Evolutionary conservation across 1,140 invertebrate genomes (phyloP).

Genomic region (Calosoma granatense): DNA sequence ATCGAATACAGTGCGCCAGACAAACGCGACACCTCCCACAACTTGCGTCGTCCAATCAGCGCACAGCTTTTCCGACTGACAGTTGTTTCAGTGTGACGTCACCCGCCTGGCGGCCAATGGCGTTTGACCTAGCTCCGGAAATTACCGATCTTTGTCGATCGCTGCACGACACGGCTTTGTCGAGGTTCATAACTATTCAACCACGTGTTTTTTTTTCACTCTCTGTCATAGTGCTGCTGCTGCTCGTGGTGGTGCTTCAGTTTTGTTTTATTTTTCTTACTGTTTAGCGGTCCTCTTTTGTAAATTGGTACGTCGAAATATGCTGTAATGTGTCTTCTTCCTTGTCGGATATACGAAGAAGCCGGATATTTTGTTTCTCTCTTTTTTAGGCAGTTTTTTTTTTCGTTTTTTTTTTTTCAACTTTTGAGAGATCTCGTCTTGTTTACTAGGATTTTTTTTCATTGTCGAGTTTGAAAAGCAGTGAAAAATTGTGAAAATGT

Average conservation of each 20-base stretch:
- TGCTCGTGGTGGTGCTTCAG: no score
- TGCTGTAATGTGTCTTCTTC: no score
- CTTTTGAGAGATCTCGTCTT: no score
- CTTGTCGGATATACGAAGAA: neutral
- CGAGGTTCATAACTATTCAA: neutral
- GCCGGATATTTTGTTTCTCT: neutral
- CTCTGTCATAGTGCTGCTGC: neutral
- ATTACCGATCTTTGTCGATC: neutral
- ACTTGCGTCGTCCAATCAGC: neutral
- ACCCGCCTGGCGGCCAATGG: neutral
- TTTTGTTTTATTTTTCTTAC: neutral
- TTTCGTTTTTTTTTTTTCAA: no score
- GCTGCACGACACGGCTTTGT: neutral
- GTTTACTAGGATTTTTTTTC: no score
- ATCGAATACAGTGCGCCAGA: neutral
- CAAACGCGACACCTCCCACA: neutral
- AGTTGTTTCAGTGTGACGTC: neutral
- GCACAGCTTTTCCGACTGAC: neutral
- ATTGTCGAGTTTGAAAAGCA: no score
- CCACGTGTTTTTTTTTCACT: neutral
- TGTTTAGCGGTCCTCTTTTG: neutral
- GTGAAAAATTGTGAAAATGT: no score
- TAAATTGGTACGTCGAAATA: slow-evolving; percentile 4
- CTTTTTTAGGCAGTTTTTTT: neutral
- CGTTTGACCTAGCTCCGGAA: neutral